phyloP scores from a whole-genome alignment of 2,113 vertebrate species.

The Isichthys henryi region DNA sequence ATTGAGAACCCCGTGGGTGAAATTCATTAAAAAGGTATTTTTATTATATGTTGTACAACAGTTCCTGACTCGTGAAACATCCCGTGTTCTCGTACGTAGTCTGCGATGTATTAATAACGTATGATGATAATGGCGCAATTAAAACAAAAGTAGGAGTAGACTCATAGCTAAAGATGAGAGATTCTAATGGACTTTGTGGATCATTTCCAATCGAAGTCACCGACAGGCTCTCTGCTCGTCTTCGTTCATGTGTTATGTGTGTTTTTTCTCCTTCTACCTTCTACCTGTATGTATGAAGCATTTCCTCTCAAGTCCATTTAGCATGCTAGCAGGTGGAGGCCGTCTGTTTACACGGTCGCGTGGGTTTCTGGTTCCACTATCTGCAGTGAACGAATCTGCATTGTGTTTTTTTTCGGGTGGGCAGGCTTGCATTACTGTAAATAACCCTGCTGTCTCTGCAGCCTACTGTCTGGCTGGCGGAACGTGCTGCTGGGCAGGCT shows the following conservation, averaged over 20 bases:
- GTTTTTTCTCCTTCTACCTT: neutral
- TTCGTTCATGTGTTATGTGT: neutral
- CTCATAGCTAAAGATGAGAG: neutral
- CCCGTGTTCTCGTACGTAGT: neutral
- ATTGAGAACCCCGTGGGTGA: conserved; percentile 14
- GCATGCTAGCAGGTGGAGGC: neutral
- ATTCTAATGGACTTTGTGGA: neutral
- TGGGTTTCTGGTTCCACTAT: neutral
- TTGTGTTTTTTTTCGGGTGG: neutral
- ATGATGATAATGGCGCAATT: neutral
- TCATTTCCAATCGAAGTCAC: neutral
- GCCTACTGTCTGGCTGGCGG: neutral
- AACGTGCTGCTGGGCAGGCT: neutral
- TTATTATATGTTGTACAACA: neutral
- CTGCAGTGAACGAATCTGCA: neutral
- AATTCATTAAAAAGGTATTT: conserved; percentile 17
- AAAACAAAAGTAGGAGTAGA: neutral
- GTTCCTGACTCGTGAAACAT: neutral
- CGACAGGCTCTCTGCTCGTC: neutral
- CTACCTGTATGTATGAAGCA: neutral
- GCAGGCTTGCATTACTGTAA: neutral
- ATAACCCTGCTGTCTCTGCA: neutral
- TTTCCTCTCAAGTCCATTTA: neutral
- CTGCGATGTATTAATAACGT: neutral
- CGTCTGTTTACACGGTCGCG: neutral